Percentiles rank a stretch among this genome's conserved stretches.
These are phyloP conservation scores for Megalops cyprinoides DNA, from an alignment of 2,797 vertebrate genomes.

Conservation along the genomic window DNA sequence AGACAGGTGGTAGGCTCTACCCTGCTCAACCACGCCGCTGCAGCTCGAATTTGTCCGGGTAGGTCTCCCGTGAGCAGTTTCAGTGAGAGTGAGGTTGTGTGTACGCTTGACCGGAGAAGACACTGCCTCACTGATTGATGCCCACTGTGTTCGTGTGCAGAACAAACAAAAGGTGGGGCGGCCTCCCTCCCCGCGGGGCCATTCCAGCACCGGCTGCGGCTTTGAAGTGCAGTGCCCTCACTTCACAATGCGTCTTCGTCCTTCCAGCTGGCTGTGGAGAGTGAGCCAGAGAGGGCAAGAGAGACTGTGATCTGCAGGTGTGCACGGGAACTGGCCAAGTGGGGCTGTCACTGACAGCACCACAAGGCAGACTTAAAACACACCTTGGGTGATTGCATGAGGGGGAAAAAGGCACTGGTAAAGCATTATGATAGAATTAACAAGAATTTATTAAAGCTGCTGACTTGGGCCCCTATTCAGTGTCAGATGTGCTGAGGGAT, in stretches of 20 bases:
- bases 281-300: not conserved
- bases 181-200: not conserved
- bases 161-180: slow-evolving; percentile 1
- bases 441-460: too few species aligned
- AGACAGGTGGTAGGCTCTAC: not conserved
- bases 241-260: slow-evolving; percentile 8
- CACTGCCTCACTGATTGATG: slow-evolving; percentile 10
- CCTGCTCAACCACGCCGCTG: not conserved
- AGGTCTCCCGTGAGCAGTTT: not conserved
- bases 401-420: too few species aligned
- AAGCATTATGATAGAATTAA: too few species aligned
- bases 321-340: not conserved
- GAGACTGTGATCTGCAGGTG: not conserved
- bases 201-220: not conserved
- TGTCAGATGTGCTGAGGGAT: too few species aligned
- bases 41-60: too few species aligned
- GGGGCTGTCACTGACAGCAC: too few species aligned
- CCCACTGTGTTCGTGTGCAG: not conserved
- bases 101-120: not conserved
- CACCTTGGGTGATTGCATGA: too few species aligned
- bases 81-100: slow-evolving; percentile 1
- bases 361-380: not conserved
- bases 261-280: not conserved
- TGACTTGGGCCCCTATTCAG: too few species aligned
- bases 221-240: not conserved